Conservation (phyloP, 2,888 invertebrate genomes). For the Nezara viridula region DNA sequence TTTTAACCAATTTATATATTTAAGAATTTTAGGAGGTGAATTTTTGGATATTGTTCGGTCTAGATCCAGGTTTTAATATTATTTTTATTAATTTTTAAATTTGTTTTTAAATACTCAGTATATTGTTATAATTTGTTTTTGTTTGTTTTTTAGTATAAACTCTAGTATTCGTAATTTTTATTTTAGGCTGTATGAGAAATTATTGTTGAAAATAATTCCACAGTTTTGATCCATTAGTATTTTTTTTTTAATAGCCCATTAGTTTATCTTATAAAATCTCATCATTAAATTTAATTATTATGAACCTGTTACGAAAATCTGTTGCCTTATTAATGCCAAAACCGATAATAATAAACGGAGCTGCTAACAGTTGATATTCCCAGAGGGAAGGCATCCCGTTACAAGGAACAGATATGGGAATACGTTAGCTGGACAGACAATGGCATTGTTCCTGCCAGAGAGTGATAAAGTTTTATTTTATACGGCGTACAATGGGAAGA, state of each 20-base stretch:
- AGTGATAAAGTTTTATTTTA: background rate
- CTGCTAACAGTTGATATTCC: constrained; percentile 8
- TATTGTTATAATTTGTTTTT: too few relatives aligned
- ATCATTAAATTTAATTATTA: background rate
- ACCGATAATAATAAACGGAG: background rate
- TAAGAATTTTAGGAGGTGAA: too few relatives aligned
- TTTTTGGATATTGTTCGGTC: too few relatives aligned
- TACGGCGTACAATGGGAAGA: constrained; percentile 17
- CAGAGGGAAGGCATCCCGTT: constrained; percentile 13
- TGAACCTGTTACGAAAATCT: background rate
- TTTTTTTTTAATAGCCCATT: too few relatives aligned
- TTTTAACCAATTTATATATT: too few relatives aligned
- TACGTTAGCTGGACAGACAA: background rate
- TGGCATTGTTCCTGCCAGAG: constrained; percentile 7
- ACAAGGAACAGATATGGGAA: constrained; percentile 6
- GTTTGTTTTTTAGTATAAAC: too few relatives aligned
- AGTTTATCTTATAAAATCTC: too few relatives aligned
- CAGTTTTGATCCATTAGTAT: background rate
- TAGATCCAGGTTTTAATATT: too few relatives aligned
- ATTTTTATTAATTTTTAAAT: too few relatives aligned
- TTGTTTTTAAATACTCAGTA: too few relatives aligned
- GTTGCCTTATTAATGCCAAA: background rate
- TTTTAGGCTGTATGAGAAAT: too few relatives aligned
- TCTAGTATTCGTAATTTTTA: background rate
- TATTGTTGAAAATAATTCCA: background rate